Base-by-base conservation (phyloP, 2,113 vertebrate species). In the Solea senegalensis region DNA sequence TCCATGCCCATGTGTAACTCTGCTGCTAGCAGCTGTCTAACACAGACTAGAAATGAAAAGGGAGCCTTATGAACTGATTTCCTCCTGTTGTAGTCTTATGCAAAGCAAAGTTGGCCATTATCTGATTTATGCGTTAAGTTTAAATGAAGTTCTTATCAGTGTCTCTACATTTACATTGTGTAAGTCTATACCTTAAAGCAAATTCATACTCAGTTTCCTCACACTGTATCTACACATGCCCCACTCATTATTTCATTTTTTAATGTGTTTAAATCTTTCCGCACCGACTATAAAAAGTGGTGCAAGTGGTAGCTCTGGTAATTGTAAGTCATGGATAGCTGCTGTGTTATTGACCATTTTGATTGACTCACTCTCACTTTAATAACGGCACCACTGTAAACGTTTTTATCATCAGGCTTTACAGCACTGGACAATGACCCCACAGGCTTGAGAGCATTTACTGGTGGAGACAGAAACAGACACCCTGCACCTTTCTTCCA, bases 311-410 rank as follows among this genome's bases (percentile, higher is more conserved):
- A 68, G 63, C 65, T 45, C 67, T 73, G 65, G 72, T 84, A 75
- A 84, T 75, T 74, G 61, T 82, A 84, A 82, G 62, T 76, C 78
- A 74, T 63, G 48, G 73, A 82, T 78, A 8, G 40, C 41, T 44
- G 73, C 67, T 55, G 73, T 76, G 80, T 74, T 87, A 90, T 89
- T 87, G 87, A 90, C 76, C 76, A 55, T 66, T 85, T 86, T 78
- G 84, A 90, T 82, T 90, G 85, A 88, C 80, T 88, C 76, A 44
- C 64, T 84, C 76, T 72, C 70, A 80, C 68, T 83, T 90, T 86
- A 74, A 86, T 87, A 84, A 79, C 49, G 40, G 76, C 66, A 53
- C 14, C 43, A 27, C 70, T 86, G 84, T 89, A 90, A 89, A 83
- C 7, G 34, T 60, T 87, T 89, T 87, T 86, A 86, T 84, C 54